Base-by-base conservation (phyloP, 23 tunicate genomes). In the Styela plicata region DNA sequence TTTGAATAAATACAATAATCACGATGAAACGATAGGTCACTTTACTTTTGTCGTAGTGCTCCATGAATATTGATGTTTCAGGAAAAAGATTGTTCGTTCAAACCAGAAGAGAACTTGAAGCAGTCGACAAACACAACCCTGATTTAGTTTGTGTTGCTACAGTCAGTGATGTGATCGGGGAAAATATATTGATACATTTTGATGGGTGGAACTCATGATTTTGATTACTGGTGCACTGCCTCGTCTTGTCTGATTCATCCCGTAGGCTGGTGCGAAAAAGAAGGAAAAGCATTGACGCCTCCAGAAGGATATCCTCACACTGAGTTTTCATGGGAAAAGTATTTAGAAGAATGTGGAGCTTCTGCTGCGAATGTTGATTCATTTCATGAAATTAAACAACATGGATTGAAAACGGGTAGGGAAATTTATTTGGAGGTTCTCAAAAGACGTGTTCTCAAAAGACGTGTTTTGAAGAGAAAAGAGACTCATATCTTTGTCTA, bases 61-160 rank as follows among this genome's bases (percentile, higher is more conserved):
- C n/a, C n/a, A n/a, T n/a, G n/a, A n/a, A n/a, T n/a, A n/a, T n/a
- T n/a, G n/a, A n/a, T n/a, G 0, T 67, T 29, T 25, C 71, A 76
- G 81, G 65, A 73, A 34, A 82, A 85, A 34, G 65, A 32, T 22
- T 73, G 81, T 5, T 69, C 36, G 27, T 89, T 89, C 79, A 73
- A 84, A 52, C 76, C 82, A 0, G 83, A 57, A 33, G 85, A 84
- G 20, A 69, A 35, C 52, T 84, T 2, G 95, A 89, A 74, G 95
- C 95, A 16, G 86, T 89, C 24, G 95, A 89, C 67, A 83, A 79
- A 20, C 80, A 85, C 31, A 65, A 89, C 64, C 82, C 89, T 3
- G 95, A 89, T 7, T 63, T 89, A 28, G 80, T 64, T 18, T 89
- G 95, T 67, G 89, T 84, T 53, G 95, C 95, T 2, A 66, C 95